Conservation (phyloP, 2,888 invertebrate genomes). For the Drosophila mettleri region DNA sequence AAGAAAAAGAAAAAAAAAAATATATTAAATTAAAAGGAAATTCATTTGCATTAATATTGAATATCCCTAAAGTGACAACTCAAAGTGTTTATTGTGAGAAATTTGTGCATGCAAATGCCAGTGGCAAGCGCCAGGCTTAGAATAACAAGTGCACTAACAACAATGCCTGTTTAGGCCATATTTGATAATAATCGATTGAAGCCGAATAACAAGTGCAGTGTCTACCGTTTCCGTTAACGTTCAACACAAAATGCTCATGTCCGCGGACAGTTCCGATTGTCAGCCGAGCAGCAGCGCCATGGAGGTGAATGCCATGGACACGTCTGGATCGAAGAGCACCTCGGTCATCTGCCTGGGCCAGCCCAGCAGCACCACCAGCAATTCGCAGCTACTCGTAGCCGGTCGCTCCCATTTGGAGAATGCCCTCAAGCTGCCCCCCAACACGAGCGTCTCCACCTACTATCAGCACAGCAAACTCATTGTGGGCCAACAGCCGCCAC, state of each 20-base stretch:
- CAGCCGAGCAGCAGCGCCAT: conserved; percentile 79
- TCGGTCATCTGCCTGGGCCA: conserved; percentile 81
- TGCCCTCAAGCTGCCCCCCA: conserved; percentile 83
- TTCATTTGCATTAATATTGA: neutral
- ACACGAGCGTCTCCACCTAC: conserved; percentile 83
- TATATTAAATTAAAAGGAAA: neutral
- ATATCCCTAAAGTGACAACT: conserved; percentile 23
- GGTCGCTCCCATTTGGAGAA: conserved; percentile 84
- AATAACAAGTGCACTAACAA: conserved; percentile 43
- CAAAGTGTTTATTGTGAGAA: conserved; percentile 19
- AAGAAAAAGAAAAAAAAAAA: neutral
- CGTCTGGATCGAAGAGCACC: conserved; percentile 60
- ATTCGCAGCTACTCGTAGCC: conserved; percentile 62
- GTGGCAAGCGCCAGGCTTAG: conserved; percentile 24
- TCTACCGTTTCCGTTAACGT: conserved; percentile 12
- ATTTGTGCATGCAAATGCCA: conserved; percentile 17
- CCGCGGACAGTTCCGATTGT: conserved; percentile 85
- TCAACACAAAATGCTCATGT: conserved; percentile 84
- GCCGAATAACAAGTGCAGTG: conserved; percentile 40
- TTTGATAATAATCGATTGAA: neutral
- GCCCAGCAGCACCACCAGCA: conserved; percentile 68
- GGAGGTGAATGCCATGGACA: conserved; percentile 33
- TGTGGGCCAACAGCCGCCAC: conserved; percentile 36
- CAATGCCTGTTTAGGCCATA: conserved; percentile 49
- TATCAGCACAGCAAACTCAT: conserved; percentile 82